Percentiles rank a stretch among this genome's conserved stretches.
Conservation (phyloP, 2,888 invertebrate genomes). For the Catocala sponsa region DNA sequence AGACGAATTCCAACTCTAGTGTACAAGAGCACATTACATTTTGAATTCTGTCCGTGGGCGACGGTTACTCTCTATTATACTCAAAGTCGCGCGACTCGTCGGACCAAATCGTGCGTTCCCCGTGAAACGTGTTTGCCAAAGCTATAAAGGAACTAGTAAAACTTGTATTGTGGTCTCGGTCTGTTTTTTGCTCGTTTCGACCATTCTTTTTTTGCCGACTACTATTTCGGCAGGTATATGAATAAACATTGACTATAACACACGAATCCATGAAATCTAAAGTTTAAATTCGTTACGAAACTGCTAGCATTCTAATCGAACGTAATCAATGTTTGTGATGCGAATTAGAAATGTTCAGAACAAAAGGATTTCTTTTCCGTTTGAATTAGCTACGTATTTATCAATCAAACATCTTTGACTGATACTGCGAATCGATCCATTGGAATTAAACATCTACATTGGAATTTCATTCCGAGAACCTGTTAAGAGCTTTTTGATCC, state of each 20-base stretch:
- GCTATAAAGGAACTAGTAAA: slow-evolving; percentile 79
- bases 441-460: slow-evolving; percentile 46
- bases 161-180: slow-evolving; percentile 70
- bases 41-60: slow-evolving; percentile 55
- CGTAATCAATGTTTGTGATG: slow-evolving; percentile 15
- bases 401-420: slow-evolving; percentile 30
- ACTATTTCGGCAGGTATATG: slow-evolving; percentile 52
- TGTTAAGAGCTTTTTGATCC: slow-evolving; percentile 59
- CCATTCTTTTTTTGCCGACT: slow-evolving; percentile 48
- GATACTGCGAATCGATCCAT: slow-evolving; percentile 57
- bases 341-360: slow-evolving; percentile 12
- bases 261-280: slow-evolving; percentile 24
- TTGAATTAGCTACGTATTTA: slow-evolving; percentile 26
- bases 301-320: slow-evolving; percentile 25
- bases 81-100: slow-evolving; percentile 57
- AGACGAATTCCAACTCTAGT: slow-evolving; percentile 67
- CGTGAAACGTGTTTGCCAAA: slow-evolving; percentile 75
- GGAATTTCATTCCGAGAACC: slow-evolving; percentile 61
- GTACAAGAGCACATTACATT: slow-evolving; percentile 61
- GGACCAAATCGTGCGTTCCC: slow-evolving; percentile 74
- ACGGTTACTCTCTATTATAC: slow-evolving; percentile 65
- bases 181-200: slow-evolving; percentile 62
- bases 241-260: slow-evolving; percentile 45
- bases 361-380: slow-evolving; percentile 17
- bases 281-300: slow-evolving; percentile 18